Percentiles rank a stretch among this genome's conserved stretches.
Evolutionary conservation across 2,113 vertebrate genomes (phyloP).

Genomic region (Rhinoptilus africanus): DNA sequence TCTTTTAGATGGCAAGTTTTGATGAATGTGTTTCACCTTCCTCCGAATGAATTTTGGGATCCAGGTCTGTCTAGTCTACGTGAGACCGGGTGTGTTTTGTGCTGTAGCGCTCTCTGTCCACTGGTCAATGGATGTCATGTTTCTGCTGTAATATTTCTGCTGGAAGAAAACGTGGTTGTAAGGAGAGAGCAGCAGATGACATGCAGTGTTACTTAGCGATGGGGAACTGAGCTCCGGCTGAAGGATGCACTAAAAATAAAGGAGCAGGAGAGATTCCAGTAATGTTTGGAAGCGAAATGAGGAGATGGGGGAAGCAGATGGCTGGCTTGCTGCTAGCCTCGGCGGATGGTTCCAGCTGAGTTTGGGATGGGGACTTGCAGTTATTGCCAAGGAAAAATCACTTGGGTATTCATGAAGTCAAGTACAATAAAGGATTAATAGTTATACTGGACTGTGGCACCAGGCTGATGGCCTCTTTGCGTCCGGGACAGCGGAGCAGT

Average conservation of each 20-base stretch:
- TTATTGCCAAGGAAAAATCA: background rate
- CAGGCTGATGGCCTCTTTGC: background rate
- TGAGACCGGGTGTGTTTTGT: background rate
- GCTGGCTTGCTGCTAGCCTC: background rate
- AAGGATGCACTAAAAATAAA: constrained; percentile 21
- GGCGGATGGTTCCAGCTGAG: background rate
- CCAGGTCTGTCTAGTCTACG: background rate
- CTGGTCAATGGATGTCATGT: background rate
- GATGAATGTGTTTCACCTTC: background rate
- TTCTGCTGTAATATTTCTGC: background rate
- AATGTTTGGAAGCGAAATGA: background rate
- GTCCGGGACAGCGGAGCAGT: background rate
- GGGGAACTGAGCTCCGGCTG: background rate
- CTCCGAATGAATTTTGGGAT: background rate
- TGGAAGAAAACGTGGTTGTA: background rate
- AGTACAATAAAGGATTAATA: background rate
- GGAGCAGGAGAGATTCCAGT: background rate
- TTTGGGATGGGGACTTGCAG: background rate
- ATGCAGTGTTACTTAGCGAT: background rate
- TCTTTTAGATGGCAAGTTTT: background rate
- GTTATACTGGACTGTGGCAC: background rate
- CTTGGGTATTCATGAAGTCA: background rate
- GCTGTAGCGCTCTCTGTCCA: background rate
- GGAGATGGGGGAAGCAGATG: constrained; percentile 41
- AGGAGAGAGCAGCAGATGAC: background rate